Percentiles rank a stretch among this genome's conserved stretches.
Conservation (phyloP, 2,797 vertebrate genomes). For the Enteromius fasciolatus region DNA sequence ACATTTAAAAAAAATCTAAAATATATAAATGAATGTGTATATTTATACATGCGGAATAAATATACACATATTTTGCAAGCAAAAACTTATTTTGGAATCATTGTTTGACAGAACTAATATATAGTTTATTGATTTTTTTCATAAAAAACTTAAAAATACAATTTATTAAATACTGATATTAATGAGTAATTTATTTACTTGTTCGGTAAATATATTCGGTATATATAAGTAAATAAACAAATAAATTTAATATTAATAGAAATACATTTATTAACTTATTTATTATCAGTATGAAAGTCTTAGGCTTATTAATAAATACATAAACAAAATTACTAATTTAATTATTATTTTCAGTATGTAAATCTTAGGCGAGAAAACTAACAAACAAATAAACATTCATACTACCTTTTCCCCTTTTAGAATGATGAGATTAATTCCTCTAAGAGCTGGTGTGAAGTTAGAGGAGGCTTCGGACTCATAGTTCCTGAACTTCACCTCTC, state of each 20-base stretch:
- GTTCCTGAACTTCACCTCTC: constrained; percentile 69
- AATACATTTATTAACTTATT: too few species aligned
- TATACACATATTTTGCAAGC: too few species aligned
- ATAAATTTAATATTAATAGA: too few species aligned
- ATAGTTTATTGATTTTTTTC: not conserved
- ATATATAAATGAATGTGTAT: too few species aligned
- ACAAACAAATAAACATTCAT: not conserved
- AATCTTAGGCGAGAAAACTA: not conserved
- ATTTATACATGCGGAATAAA: too few species aligned
- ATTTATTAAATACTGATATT: not conserved
- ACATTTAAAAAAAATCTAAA: too few species aligned
- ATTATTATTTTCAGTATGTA: not conserved
- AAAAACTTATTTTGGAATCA: too few species aligned
- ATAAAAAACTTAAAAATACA: not conserved
- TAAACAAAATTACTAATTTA: not conserved
- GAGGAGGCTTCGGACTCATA: constrained; percentile 64
- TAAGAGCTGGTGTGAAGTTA: constrained; percentile 64
- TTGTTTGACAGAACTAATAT: too few species aligned
- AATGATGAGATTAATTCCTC: constrained; percentile 67
- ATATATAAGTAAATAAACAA: too few species aligned
- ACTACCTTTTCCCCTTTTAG: constrained; percentile 69
- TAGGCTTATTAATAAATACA: not conserved
- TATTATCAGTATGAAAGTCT: too few species aligned
- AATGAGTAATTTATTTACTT: not conserved
- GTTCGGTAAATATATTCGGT: not conserved